Evolutionary conservation across 2,113 vertebrate genomes (phyloP).

Genomic region (Psilopogon haemacephalus): DNA sequence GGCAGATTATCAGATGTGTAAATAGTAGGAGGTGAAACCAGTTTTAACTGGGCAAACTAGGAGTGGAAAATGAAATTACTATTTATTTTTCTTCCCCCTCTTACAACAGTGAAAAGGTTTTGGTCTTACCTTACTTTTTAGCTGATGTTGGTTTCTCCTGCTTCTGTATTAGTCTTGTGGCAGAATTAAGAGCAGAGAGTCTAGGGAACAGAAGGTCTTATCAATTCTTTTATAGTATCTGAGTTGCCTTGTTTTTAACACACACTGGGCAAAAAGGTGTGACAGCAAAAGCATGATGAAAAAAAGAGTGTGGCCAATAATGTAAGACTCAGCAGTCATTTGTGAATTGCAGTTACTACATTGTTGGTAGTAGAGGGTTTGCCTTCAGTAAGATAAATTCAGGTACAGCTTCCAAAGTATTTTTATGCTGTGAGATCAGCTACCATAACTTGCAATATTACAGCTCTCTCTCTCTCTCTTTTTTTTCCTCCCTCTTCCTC

Average conservation of each 20-base stretch:
- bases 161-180: background rate
- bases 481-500: background rate
- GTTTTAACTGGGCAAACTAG: background rate
- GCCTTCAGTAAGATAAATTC: background rate
- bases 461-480: background rate
- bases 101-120: background rate
- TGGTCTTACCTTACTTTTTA: background rate
- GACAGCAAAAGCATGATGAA: background rate
- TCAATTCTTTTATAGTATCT: background rate
- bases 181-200: background rate
- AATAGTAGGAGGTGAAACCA: background rate
- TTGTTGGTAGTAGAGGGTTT: background rate
- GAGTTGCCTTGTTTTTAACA: background rate
- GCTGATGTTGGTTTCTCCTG: background rate
- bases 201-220: background rate
- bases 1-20: background rate
- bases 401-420: background rate
- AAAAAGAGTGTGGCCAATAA: background rate
- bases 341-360: background rate
- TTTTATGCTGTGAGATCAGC: background rate
- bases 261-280: fast-evolving
- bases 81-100: background rate
- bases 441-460: background rate
- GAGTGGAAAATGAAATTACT: background rate
- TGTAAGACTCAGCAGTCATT: background rate